These are phyloP conservation scores for Pempheris klunzingeri DNA, from an alignment of 2,797 vertebrate species.

Conservation along the genomic window DNA sequence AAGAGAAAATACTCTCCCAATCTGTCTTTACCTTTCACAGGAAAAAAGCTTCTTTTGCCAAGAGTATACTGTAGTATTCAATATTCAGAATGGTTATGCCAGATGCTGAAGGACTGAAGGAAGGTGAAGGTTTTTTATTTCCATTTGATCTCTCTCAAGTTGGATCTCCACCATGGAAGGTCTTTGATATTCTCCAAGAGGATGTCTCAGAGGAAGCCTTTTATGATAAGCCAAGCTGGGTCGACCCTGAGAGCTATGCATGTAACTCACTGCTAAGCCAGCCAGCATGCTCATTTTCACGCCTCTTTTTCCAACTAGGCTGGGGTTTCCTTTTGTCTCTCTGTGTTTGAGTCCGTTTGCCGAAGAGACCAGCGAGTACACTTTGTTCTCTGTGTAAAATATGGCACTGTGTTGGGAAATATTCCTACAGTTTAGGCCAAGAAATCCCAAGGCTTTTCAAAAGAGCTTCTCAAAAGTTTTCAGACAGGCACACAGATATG, in stretches of 20 bases:
- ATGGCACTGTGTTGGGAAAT: slow-evolving; percentile 36
- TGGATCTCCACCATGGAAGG: slow-evolving; percentile 60
- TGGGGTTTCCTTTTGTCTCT: slow-evolving; percentile 65
- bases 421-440: slow-evolving; percentile 40
- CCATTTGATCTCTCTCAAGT: slow-evolving; percentile 68
- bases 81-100: slow-evolving; percentile 42
- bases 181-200: slow-evolving; percentile 74
- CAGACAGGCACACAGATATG: background rate
- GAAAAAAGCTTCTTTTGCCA: slow-evolving; percentile 43
- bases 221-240: slow-evolving; percentile 70
- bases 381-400: slow-evolving; percentile 57
- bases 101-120: slow-evolving; percentile 48
- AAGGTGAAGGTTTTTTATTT: slow-evolving; percentile 69
- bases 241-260: slow-evolving; percentile 53
- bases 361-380: slow-evolving; percentile 31
- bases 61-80: slow-evolving; percentile 33
- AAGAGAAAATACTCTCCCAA: slow-evolving; percentile 22
- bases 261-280: slow-evolving; percentile 47
- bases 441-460: slow-evolving; percentile 34
- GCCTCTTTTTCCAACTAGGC: slow-evolving; percentile 61
- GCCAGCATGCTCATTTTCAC: slow-evolving; percentile 59
- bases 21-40: slow-evolving; percentile 53
- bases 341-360: slow-evolving; percentile 28
- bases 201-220: slow-evolving; percentile 76
- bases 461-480: slow-evolving; percentile 9